Base-by-base conservation (phyloP, 1,140 invertebrate genomes). In the Rhagoletis zephyria region DNA sequence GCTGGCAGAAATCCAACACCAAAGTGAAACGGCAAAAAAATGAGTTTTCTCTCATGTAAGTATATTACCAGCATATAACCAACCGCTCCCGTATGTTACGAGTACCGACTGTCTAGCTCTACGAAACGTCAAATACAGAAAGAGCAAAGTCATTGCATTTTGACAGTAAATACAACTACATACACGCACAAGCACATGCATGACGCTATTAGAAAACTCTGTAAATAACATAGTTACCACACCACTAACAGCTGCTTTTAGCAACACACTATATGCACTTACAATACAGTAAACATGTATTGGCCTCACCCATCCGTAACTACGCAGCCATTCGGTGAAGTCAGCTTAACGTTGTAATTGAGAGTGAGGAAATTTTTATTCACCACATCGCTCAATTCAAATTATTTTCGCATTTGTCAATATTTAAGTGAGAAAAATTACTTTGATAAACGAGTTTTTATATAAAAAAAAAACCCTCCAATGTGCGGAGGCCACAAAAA, bases 131-230 rank as follows among this genome's bases (percentile, higher is more conserved):
- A 81, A 59, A 81, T 59, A 42, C n/a, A 51, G 48, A 81, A 81
- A 56, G 9, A 81, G 74, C 45, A 56, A 51, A 81, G 74, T 81
- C 74, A 81, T 81, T 30, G 74, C 74, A 16, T 81, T 14, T 81
- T 81, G 74, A 56, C 74, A 81, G 74, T 14, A n/a, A 3, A n/a
- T n/a, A 16, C 2, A 77, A 77, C 45, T 14, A 12, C 14, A 48
- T 77, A 74, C 70, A 19, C 45, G 4, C 2, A 10, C 1, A n/a
- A 74, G 40, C 14, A 48, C 45, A 45, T 74, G 19, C 30, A 56
- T 56, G 51, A 5, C 51, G 51, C 10, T 56, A 56, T 56, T 67
- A 3, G 10, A 42, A 74, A 40, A 45, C 30, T 3, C 10, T 7
- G 5, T n/a, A 56, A 7, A 51, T 7, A 51, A 16, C 16, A 64